Conservation (phyloP, 2,888 invertebrate genomes). For the Quadroppia sp. region DNA sequence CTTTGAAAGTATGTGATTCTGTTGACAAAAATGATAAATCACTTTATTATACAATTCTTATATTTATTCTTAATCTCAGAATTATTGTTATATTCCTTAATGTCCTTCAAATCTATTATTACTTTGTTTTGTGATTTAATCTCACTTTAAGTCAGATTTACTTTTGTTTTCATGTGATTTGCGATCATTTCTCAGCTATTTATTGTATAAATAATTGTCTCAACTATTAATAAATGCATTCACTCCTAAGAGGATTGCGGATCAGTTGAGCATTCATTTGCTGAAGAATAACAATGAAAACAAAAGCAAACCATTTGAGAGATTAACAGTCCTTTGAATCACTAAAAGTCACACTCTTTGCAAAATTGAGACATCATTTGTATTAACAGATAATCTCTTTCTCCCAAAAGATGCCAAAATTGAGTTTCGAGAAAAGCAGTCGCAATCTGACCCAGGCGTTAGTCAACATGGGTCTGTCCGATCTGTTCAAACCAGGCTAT, state of each 20-base stretch:
- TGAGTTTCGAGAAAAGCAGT: conserved; percentile 45
- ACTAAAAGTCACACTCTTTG: too few relatives aligned
- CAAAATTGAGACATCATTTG: too few relatives aligned
- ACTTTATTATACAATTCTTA: too few relatives aligned
- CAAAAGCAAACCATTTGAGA: too few relatives aligned
- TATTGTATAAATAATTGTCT: neutral
- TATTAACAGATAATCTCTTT: too few relatives aligned
- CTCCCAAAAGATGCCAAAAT: conserved; percentile 46
- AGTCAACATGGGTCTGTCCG: conserved; percentile 46
- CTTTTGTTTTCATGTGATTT: neutral
- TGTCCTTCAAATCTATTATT: neutral
- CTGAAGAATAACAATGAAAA: neutral
- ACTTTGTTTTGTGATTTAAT: conserved; percentile 5
- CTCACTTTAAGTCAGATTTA: neutral
- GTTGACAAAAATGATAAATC: too few relatives aligned
- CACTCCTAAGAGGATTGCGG: neutral
- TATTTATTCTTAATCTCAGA: neutral
- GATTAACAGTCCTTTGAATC: too few relatives aligned
- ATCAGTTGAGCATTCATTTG: neutral
- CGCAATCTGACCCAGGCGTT: conserved; percentile 46
- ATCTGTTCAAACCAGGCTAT: conserved; percentile 47
- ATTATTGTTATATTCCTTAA: neutral
- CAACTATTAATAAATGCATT: neutral
- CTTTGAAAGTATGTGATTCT: conserved; percentile 46
- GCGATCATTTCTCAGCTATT: neutral